Evolutionary conservation across 2,888 invertebrate species (phyloP).

Genomic region (Apodemia mormo): DNA sequence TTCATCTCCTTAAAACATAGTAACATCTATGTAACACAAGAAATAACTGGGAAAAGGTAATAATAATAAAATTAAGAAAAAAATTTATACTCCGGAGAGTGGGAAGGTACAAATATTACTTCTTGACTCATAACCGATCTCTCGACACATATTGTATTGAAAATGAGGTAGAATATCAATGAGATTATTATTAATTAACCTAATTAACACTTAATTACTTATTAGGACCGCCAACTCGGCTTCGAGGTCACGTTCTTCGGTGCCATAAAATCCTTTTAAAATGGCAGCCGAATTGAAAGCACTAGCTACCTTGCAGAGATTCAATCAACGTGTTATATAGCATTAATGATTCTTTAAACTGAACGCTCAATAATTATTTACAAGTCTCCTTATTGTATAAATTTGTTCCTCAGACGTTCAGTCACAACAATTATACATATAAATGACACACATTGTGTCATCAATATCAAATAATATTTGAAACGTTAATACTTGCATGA

Average conservation of each 20-base stretch:
- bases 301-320: conserved; percentile 77
- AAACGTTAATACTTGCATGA: conserved; percentile 49
- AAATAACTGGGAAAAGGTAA: conserved; percentile 76
- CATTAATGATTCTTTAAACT: conserved; percentile 40
- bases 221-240: conserved; percentile 62
- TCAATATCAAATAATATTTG: conserved; percentile 39
- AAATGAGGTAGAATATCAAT: conserved; percentile 72
- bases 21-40: conserved; percentile 83
- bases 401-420: conserved; percentile 44
- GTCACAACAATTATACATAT: conserved; percentile 38
- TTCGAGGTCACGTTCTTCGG: conserved; percentile 39
- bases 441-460: conserved; percentile 40
- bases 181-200: conserved; percentile 75
- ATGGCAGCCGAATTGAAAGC: conserved; percentile 61
- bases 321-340: conserved; percentile 49
- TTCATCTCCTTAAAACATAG: conserved; percentile 81
- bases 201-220: conserved; percentile 72
- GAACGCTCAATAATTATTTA: conserved; percentile 41
- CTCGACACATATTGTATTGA: conserved; percentile 51
- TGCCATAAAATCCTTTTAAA: conserved; percentile 40
- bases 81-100: conserved; percentile 80
- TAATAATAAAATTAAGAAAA: conserved; percentile 72
- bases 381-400: conserved; percentile 40
- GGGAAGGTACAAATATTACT: conserved; percentile 78
- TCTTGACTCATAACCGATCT: conserved; percentile 63